Percentiles rank a stretch among this genome's conserved stretches.
phyloP scores from a whole-genome alignment of 2,888 invertebrate genomes.

The Agelastica alni region DNA sequence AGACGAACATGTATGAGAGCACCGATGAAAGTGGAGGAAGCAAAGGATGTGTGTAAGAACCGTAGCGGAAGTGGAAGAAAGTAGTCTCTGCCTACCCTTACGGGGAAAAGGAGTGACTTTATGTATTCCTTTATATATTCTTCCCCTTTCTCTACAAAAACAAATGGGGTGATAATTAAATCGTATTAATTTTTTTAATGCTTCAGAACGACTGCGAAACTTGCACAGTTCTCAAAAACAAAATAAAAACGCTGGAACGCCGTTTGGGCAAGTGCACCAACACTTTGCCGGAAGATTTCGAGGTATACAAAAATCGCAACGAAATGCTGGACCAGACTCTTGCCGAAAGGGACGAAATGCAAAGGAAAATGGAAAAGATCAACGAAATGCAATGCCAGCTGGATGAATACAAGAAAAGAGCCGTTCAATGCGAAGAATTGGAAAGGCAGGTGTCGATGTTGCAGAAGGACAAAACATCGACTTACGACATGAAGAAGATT shows the following conservation, averaged over 20 bases:
- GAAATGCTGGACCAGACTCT: constrained; percentile 42
- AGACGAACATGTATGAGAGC: too few species aligned
- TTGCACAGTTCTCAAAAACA: constrained; percentile 31
- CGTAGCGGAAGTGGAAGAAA: too few species aligned
- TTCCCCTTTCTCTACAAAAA: too few species aligned
- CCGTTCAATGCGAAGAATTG: constrained; percentile 36
- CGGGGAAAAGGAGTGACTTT: too few species aligned
- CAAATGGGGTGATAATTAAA: too few species aligned
- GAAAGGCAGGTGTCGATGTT: constrained; percentile 32
- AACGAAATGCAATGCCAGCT: constrained; percentile 39
- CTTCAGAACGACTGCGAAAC: neutral
- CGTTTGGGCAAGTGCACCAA: constrained; percentile 41
- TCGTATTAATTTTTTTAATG: too few species aligned
- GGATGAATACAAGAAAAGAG: constrained; percentile 37
- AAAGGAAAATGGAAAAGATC: constrained; percentile 39
- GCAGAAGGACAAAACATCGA: constrained; percentile 35
- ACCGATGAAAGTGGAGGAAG: too few species aligned
- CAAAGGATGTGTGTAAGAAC: too few species aligned
- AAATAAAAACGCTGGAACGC: constrained; percentile 43
- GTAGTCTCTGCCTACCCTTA: too few species aligned
- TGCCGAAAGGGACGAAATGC: constrained; percentile 46
- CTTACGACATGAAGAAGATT: constrained; percentile 31
- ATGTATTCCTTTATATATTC: too few species aligned
- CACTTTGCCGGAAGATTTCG: constrained; percentile 43
- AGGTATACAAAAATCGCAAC: constrained; percentile 40